A percentile compares a stretch with the other conserved stretches of the same genome.
phyloP scores from a whole-genome alignment of 2,888 invertebrate species.

The Himalopsyche kuldschensis region DNA sequence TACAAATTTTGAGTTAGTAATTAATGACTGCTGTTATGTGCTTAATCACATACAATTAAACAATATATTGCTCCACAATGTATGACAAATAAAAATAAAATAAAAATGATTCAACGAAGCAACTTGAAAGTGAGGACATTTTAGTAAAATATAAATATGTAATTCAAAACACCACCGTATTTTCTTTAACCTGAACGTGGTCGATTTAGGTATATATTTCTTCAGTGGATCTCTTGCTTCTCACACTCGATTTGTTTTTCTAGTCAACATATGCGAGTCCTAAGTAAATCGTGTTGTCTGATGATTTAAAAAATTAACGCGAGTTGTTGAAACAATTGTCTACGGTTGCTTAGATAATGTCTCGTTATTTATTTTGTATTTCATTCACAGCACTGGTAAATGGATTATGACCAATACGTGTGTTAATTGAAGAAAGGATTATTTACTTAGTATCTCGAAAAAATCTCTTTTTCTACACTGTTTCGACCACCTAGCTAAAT shows the following conservation, averaged over 20 bases:
- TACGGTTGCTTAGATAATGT: neutral
- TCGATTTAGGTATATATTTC: neutral
- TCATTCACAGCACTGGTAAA: neutral
- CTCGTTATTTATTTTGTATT: neutral
- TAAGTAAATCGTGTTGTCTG: neutral
- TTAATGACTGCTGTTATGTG: too few species aligned
- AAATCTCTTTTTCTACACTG: neutral
- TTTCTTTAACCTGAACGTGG: neutral
- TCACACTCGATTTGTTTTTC: neutral
- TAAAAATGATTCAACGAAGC: too few species aligned
- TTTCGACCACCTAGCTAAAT: neutral
- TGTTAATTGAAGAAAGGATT: neutral
- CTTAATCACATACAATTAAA: too few species aligned
- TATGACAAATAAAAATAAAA: too few species aligned
- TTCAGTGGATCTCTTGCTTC: neutral
- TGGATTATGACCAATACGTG: neutral
- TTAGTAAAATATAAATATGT: too few species aligned
- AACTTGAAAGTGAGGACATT: too few species aligned
- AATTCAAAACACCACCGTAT: too few species aligned
- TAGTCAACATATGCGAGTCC: neutral
- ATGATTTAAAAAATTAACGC: neutral
- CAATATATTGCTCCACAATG: too few species aligned
- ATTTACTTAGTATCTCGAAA: neutral
- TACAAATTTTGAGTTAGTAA: too few species aligned
- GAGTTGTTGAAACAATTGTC: neutral